Conservation (phyloP, 30 jellyfish, hydroid and myxozoan species). For the Catostylus mosaicus region DNA sequence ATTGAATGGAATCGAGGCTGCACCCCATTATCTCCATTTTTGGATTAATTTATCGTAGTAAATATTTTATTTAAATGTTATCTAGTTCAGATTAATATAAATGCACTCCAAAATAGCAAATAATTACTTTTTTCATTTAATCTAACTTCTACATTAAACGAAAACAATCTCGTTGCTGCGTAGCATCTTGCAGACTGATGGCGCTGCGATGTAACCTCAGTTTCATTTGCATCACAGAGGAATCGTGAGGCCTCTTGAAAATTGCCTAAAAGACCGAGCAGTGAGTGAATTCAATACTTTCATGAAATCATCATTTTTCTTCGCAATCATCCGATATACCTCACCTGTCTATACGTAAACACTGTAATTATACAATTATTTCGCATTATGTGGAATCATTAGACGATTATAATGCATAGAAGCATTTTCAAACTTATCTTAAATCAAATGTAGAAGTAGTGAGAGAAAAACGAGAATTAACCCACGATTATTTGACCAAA, state of each 20-base stretch:
- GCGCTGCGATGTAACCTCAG: slow-evolving; percentile 16
- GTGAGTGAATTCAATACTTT: not conserved
- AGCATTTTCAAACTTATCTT: no score
- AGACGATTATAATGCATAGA: not conserved
- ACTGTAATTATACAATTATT: not conserved
- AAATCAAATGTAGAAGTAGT: no score
- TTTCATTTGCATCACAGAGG: not conserved
- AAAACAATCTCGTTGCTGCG: not conserved
- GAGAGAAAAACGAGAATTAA: no score
- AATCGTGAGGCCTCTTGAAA: slow-evolving; percentile 48
- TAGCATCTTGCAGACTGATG: not conserved
- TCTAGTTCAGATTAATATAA: no score
- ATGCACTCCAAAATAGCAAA: no score
- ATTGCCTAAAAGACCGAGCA: slow-evolving; percentile 23
- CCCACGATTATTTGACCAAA: no score
- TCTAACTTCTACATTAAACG: no score
- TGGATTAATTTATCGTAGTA: no score
- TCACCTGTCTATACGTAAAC: not conserved
- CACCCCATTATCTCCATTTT: not conserved
- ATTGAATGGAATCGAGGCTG: not conserved
- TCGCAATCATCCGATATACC: not conserved
- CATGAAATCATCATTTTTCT: not conserved
- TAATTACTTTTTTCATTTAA: no score
- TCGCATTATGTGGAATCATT: not conserved
- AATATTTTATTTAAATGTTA: no score